phyloP scores from a whole-genome alignment of 2,797 vertebrate genomes.

The Vespertilio murinus region DNA sequence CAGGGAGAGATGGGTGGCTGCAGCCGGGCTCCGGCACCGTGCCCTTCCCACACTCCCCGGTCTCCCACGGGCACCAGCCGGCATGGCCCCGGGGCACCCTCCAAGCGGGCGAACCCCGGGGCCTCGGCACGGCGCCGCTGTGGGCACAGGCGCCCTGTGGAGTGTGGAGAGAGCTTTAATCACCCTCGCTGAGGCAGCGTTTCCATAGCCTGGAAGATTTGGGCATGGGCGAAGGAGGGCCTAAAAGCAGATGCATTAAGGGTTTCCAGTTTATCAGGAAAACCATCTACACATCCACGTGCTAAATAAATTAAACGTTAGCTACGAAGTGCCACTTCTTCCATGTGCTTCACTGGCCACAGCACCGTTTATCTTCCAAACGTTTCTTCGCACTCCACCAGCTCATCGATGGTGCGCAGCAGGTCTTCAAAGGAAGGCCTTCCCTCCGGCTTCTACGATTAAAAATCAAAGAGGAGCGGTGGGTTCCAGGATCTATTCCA shows the following conservation, averaged over 20 bases:
- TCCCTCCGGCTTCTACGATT: conserved; percentile 89
- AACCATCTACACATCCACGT: neutral
- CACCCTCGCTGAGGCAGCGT: neutral
- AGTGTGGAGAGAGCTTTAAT: neutral
- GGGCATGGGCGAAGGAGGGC: neutral
- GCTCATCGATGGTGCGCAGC: conserved; percentile 85
- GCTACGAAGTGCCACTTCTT: neutral
- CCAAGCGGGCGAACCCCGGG: neutral
- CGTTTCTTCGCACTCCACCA: conserved; percentile 88
- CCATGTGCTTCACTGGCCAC: neutral
- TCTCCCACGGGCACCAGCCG: neutral
- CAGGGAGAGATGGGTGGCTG: neutral
- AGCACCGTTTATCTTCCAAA: conserved; percentile 75
- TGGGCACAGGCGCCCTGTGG: neutral
- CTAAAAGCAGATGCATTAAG: neutral
- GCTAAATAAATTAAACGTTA: conserved; percentile 23
- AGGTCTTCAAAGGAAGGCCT: conserved; percentile 89
- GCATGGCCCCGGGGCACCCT: neutral
- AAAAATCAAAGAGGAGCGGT: conserved; percentile 43
- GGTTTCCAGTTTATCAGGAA: neutral
- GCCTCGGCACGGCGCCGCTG: neutral
- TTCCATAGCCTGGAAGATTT: neutral
- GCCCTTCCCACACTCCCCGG: neutral
- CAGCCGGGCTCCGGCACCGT: neutral
- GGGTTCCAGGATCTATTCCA: neutral